phyloP scores from a whole-genome alignment of 1,140 invertebrate genomes.

The Drosophila asahinai region DNA sequence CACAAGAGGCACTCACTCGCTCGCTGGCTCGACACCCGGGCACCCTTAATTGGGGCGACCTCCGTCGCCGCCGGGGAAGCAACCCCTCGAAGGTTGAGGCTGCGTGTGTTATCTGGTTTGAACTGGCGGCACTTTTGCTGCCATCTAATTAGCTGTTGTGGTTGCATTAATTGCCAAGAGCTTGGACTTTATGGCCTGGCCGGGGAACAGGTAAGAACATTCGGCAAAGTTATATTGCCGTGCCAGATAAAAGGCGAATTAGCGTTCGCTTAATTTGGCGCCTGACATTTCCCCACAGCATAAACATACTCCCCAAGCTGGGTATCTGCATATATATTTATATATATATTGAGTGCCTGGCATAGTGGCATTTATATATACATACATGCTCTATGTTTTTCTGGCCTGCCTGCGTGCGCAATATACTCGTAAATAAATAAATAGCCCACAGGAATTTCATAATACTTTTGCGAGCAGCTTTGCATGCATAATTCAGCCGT shows the following conservation, averaged over 20 bases:
- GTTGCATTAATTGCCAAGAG: constrained; percentile 70
- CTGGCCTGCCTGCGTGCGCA: constrained; percentile 1
- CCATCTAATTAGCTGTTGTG: constrained; percentile 75
- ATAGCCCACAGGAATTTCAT: constrained; percentile 62
- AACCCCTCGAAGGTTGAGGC: constrained; percentile 24
- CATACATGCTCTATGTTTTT: constrained; percentile 15
- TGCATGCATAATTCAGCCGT: constrained; percentile 66
- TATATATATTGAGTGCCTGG: constrained; percentile 1
- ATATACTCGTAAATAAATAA: constrained; percentile 64
- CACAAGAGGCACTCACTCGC: constrained; percentile 54
- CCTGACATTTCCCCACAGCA: constrained; percentile 27
- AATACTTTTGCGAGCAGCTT: constrained; percentile 60
- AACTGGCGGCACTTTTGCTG: constrained; percentile 65
- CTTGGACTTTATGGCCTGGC: constrained; percentile 75
- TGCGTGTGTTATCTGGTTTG: constrained; percentile 63
- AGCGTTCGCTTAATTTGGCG: constrained; percentile 62
- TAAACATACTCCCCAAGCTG: background rate
- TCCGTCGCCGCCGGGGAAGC: background rate
- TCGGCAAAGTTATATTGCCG: constrained; percentile 56
- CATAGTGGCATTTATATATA: constrained; percentile 3
- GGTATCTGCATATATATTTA: background rate
- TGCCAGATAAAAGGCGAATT: constrained; percentile 65
- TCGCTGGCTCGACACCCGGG: constrained; percentile 45
- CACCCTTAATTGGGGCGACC: constrained; percentile 59
- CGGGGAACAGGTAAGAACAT: constrained; percentile 30